phyloP scores from a whole-genome alignment of 2,113 vertebrate species.

The Ancistrus triradiatus region DNA sequence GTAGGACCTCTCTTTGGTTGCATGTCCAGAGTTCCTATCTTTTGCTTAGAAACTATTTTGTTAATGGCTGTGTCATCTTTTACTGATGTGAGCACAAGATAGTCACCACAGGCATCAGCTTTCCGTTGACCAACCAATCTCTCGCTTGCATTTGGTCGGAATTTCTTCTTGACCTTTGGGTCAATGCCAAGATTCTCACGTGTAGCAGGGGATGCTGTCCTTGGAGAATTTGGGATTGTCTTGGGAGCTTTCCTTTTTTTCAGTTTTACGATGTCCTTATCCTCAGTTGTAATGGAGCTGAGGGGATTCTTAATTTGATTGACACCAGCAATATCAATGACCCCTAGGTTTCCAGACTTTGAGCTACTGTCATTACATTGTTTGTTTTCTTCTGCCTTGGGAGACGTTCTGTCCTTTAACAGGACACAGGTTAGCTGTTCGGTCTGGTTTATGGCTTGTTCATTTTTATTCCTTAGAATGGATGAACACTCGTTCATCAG shows the following conservation, averaged over 20 bases:
- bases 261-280: slow-evolving; percentile 61
- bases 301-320: slow-evolving; percentile 51
- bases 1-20: slow-evolving; percentile 69
- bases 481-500: slow-evolving; percentile 44
- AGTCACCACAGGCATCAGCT: slow-evolving; percentile 65
- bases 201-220: slow-evolving; percentile 64
- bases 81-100: slow-evolving; percentile 69
- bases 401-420: slow-evolving; percentile 55
- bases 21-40: slow-evolving; percentile 55
- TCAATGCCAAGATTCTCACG: slow-evolving; percentile 76
- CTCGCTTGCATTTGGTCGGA: slow-evolving; percentile 63
- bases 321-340: slow-evolving; percentile 55
- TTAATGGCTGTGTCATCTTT: slow-evolving; percentile 77
- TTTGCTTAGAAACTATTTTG: slow-evolving; percentile 71
- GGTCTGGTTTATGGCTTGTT: slow-evolving; percentile 44
- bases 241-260: slow-evolving; percentile 80
- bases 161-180: slow-evolving; percentile 75
- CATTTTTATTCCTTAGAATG: slow-evolving; percentile 48
- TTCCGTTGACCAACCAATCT: slow-evolving; percentile 57
- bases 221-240: slow-evolving; percentile 57
- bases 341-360: slow-evolving; percentile 38
- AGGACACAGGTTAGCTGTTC: slow-evolving; percentile 52
- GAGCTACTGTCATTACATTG: slow-evolving; percentile 46
- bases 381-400: slow-evolving; percentile 56
- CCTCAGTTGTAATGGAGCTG: slow-evolving; percentile 48